These are phyloP conservation scores for Calephelis virginiensis DNA, from an alignment of 1,140 invertebrate genomes.

Conservation along the genomic window DNA sequence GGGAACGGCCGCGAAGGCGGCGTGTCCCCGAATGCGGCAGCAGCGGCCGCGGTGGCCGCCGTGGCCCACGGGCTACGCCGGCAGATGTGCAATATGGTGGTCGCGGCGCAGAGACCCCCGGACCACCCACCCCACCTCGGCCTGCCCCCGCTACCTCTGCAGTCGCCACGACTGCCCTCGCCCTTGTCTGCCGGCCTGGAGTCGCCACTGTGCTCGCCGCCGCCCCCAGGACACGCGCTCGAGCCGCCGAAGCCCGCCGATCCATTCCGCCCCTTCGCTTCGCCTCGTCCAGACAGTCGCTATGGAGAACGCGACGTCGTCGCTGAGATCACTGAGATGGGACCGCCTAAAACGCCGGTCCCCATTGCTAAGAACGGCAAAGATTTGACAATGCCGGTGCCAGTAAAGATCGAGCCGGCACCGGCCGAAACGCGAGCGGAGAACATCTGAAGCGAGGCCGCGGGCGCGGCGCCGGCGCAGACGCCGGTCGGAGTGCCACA, in stretches of 20 bases:
- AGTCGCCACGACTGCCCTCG: constrained; percentile 63
- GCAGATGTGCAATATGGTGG: constrained; percentile 76
- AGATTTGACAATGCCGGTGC: constrained; percentile 51
- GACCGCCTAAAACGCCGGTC: constrained; percentile 61
- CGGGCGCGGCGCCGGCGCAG: constrained; percentile 54
- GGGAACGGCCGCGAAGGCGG: constrained; percentile 81
- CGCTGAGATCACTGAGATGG: constrained; percentile 60
- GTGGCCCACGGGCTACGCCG: constrained; percentile 82
- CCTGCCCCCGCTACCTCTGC: constrained; percentile 58
- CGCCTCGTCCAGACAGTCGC: constrained; percentile 64
- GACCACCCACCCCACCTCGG: constrained; percentile 61
- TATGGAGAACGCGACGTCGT: constrained; percentile 57
- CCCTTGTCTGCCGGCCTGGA: constrained; percentile 65
- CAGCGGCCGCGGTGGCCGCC: constrained; percentile 86
- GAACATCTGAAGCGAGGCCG: constrained; percentile 71
- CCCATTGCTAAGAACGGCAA: constrained; percentile 60
- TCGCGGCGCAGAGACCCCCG: constrained; percentile 63
- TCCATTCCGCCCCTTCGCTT: constrained; percentile 71
- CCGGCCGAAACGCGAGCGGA: constrained; percentile 53
- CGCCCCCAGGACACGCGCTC: constrained; percentile 66
- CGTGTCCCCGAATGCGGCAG: constrained; percentile 83
- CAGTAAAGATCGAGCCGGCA: constrained; percentile 65
- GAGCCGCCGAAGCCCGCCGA: constrained; percentile 66
- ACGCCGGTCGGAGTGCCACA: constrained; percentile 42
- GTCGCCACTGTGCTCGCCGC: constrained; percentile 69